Base-by-base conservation (phyloP, 2,888 invertebrate genomes). In the Trileptium ribeirensis region DNA sequence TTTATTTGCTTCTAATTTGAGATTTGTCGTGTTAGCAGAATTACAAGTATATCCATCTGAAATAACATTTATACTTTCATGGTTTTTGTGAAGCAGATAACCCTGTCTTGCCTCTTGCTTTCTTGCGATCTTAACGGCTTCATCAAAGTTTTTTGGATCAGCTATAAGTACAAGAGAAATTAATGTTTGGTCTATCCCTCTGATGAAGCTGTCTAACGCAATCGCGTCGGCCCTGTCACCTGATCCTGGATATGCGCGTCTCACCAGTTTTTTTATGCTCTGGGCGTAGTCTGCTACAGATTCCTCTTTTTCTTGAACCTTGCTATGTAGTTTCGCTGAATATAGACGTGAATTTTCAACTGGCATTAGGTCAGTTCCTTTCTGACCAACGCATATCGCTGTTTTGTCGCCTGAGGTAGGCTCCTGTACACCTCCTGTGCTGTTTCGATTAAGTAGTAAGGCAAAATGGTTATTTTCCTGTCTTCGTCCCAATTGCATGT, bases 331-430 rank as follows among this genome's bases (percentile, higher is more conserved):
- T 36, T 70, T n/a, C 33, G 70, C 70, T 19, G 51, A 51, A 51
- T 15, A 51, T 15, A 51, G 8, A 15, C 51, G 51, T 51, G 8
- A 8, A 51, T 51, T 36, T 70, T 70, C 70, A 70, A n/a, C 70
- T 70, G 3, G 70, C 70, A 70, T 33, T 29, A 8, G 33, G n/a
- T 8, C 70, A 70, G 33, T 15, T 36, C 8, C 33, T 29, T 33
- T 36, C n/a, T 70, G 19, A 70, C 3, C 3, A 19, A 15, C 15
- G 31, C 70, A 36, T 70, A 70, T 15, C 8, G 15, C 3, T 36
- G 15, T 36, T 70, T 70, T 15, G 70, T n/a, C 86, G 85, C 81
- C 86, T 89, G 78, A 51, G 51, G 51, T 51, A 51, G 8, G 24
- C 24, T 51, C 24, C 51, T 51, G 51, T 51, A 51, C 8, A 51